These are phyloP conservation scores for Macropodus opercularis DNA, from an alignment of 2,797 vertebrate genomes.

Conservation along the genomic window DNA sequence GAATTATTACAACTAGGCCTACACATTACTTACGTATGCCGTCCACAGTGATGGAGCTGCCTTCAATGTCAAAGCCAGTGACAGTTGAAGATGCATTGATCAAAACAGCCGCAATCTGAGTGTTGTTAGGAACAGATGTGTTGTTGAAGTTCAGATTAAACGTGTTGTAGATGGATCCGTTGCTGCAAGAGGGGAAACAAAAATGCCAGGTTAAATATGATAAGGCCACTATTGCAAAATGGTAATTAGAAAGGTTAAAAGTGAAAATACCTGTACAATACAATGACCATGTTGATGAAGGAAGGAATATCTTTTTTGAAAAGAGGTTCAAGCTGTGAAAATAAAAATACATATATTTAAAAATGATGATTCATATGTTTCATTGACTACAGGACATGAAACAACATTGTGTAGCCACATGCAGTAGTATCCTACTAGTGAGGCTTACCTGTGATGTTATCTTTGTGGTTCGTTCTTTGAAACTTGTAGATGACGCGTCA, in stretches of 20 bases:
- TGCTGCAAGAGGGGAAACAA: constrained; percentile 30
- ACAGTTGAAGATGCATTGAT: constrained; percentile 24
- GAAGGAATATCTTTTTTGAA: constrained; percentile 6
- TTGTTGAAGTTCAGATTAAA: constrained; percentile 8
- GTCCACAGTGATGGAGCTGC: constrained; percentile 28
- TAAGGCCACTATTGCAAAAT: not conserved
- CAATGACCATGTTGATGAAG: constrained; percentile 34
- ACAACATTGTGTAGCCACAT: too few relatives aligned
- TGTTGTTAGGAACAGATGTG: constrained; percentile 17
- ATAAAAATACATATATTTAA: too few relatives aligned
- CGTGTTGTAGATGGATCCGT: constrained; percentile 33
- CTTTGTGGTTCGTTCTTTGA: constrained; percentile 9
- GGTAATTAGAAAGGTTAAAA: not conserved
- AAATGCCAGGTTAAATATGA: not conserved
- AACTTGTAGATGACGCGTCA: constrained; percentile 31
- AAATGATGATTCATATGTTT: too few relatives aligned
- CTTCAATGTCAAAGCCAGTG: constrained; percentile 50
- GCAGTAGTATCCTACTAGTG: not conserved
- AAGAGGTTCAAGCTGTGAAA: constrained; percentile 52
- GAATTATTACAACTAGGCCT: rapidly evolving
- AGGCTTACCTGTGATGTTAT: constrained; percentile 27
- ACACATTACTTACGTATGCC: constrained; percentile 21
- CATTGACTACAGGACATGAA: too few relatives aligned
- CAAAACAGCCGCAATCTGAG: constrained; percentile 33
- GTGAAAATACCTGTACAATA: constrained; percentile 40